Evolutionary conservation across 2,113 vertebrate species (phyloP), one percentile per base, ranked within the genome.

Genomic region (Cygnus atratus): DNA sequence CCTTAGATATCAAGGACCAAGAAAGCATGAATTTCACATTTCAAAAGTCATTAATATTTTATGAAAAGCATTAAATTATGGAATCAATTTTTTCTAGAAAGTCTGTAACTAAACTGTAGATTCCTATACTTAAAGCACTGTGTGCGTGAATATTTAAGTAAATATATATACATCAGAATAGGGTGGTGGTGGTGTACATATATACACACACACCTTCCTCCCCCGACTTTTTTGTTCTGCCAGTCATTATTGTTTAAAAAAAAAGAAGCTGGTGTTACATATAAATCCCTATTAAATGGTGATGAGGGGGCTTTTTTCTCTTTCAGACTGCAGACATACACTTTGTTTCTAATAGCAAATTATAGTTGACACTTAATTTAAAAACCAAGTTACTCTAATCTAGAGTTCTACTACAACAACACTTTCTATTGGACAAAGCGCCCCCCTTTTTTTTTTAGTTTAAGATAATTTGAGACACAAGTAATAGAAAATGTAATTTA

Each of bases 331-430:
- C 46, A 95, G 65, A 18, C 68, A 76, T 74, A 85, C 77, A 91
- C 86, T 97, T 97, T 91, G 20, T 97, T 97, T 95, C 95, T 67
- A 92, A 79, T 75, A 94, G 68, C 55, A 98, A 98, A 97, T 98
- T 95, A 94, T 93, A 97, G 94, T 88, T 98, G 97, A 98, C 97
- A 96, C 94, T 93, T 95, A 96, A 98, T 98, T 98, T 97, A 89
- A 97, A 97, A 98, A 96, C 61, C 82, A 97, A 97, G 86, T 97
- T 98, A 91, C 92, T 86, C 90, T 97, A 96, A 98, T 97, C 90
- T 96, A 94, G 91, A 96, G 88, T 90, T 97, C 71, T 92, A 85
- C 94, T 93, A 84, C 37, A 94, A 52, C 77, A 94, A 96, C 96
- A 97, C 81, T 95, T 97, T 97, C 95, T 90, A 92, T 87, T 84